These are phyloP conservation scores for Leucozona laternaria DNA, from an alignment of 2,888 invertebrate genomes.

Conservation along the genomic window DNA sequence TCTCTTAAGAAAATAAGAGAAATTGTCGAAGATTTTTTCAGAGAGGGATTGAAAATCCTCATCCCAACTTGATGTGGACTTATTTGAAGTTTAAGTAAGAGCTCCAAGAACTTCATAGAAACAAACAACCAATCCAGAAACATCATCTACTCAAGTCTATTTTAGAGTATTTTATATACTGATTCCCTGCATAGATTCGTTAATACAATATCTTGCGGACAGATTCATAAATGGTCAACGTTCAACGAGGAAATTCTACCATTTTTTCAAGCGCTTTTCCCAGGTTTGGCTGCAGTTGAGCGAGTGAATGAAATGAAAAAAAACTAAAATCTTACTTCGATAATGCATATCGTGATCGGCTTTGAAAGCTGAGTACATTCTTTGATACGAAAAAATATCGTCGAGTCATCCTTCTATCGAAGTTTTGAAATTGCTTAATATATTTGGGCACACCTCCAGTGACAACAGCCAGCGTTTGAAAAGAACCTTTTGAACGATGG, in stretches of 20 bases:
- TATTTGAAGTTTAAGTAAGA: no score
- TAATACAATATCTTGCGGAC: not conserved
- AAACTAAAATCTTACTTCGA: not conserved
- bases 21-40: not conserved
- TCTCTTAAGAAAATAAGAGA: no score
- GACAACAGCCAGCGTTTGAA: not conserved
- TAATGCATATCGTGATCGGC: not conserved
- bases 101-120: not conserved
- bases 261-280: not conserved
- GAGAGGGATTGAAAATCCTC: not conserved
- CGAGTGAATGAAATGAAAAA: not conserved
- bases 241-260: constrained; percentile 8
- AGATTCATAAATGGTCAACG: not conserved
- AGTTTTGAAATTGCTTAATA: not conserved
- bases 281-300: not conserved
- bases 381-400: not conserved
- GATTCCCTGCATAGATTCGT: not conserved
- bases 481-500: constrained; percentile 3
- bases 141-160: not conserved
- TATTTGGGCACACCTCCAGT: not conserved
- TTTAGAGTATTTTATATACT: not conserved
- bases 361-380: not conserved
- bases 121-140: not conserved
- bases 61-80: not conserved
- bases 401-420: not conserved